Conservation (phyloP, 2,888 invertebrate species). For the Xylophagus ater region DNA sequence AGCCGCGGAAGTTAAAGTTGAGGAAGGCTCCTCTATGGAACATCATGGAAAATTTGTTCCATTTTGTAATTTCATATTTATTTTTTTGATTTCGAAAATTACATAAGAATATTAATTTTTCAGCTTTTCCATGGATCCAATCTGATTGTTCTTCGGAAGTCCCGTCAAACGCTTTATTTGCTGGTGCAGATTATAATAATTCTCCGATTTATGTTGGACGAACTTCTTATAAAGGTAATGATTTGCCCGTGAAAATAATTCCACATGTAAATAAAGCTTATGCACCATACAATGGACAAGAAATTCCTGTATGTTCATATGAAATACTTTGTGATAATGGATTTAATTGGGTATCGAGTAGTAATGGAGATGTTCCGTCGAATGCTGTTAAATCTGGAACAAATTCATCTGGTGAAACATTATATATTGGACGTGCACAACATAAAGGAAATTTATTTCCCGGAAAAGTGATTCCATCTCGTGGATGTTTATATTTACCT, state of each 20-base stretch:
- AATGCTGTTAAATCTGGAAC: slow-evolving; percentile 29
- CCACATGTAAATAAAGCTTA: slow-evolving; percentile 52
- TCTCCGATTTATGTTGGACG: slow-evolving; percentile 68
- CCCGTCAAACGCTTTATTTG: too few species aligned
- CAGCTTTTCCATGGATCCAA: too few species aligned
- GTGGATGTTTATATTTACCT: slow-evolving; percentile 52
- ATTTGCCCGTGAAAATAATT: slow-evolving; percentile 51
- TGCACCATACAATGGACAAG: slow-evolving; percentile 49
- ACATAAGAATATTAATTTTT: too few species aligned
- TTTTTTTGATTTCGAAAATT: too few species aligned
- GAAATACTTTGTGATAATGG: slow-evolving; percentile 36
- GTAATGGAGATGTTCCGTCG: slow-evolving; percentile 22
- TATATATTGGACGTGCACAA: slow-evolving; percentile 43
- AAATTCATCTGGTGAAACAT: slow-evolving; percentile 41
- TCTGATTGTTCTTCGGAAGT: too few species aligned
- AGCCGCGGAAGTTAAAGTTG: too few species aligned
- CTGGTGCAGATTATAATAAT: too few species aligned
- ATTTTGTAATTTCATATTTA: too few species aligned
- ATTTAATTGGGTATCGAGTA: slow-evolving; percentile 22
- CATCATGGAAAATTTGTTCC: too few species aligned
- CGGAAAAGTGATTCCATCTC: slow-evolving; percentile 49
- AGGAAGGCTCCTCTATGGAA: too few species aligned
- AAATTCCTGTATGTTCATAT: slow-evolving; percentile 42
- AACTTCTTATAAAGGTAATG: slow-evolving; percentile 50
- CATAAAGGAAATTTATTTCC: slow-evolving; percentile 33